phyloP scores from a whole-genome alignment of 2,113 vertebrate genomes.

The Pimephales promelas region DNA sequence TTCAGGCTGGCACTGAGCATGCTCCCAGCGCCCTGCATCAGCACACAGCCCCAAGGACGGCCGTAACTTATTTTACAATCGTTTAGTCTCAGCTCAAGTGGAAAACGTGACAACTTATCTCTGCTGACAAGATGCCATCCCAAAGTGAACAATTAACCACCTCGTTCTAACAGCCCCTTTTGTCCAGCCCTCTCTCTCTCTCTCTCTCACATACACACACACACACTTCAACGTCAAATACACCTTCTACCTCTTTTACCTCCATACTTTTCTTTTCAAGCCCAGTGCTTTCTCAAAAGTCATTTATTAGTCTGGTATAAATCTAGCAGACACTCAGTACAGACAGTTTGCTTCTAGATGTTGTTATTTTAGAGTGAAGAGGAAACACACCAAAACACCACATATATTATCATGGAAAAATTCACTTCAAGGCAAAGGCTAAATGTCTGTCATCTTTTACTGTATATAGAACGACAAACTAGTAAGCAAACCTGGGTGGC shows the following conservation, averaged over 20 bases:
- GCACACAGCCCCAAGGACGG: conserved; percentile 97
- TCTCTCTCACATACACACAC: conserved; percentile 27
- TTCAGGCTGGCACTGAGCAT: conserved; percentile 72
- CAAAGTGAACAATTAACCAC: conserved; percentile 92
- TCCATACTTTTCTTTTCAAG: neutral
- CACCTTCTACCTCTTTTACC: neutral
- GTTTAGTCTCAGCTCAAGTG: conserved; percentile 99
- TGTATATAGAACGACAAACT: neutral
- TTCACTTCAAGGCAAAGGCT: neutral
- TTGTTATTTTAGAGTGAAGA: neutral
- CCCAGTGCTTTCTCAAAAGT: conserved; percentile 8
- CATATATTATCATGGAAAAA: neutral
- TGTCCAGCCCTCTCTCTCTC: conserved; percentile 77
- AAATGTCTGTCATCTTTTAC: neutral
- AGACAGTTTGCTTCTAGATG: neutral
- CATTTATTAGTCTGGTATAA: conserved; percentile 1
- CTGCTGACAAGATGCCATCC: conserved; percentile 94
- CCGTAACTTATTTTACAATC: conserved; percentile 99
- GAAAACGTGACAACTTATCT: conserved; percentile 99
- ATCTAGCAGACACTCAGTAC: conserved; percentile 8
- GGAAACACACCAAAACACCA: neutral
- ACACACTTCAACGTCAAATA: conserved; percentile 52
- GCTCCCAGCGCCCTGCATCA: conserved; percentile 81
- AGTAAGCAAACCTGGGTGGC: neutral
- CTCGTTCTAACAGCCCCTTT: conserved; percentile 87